A percentile compares a stretch with the other conserved stretches of the same genome.
These are phyloP conservation scores for Drosophila punjabiensis DNA, from an alignment of 1,140 invertebrate genomes.

Conservation along the genomic window DNA sequence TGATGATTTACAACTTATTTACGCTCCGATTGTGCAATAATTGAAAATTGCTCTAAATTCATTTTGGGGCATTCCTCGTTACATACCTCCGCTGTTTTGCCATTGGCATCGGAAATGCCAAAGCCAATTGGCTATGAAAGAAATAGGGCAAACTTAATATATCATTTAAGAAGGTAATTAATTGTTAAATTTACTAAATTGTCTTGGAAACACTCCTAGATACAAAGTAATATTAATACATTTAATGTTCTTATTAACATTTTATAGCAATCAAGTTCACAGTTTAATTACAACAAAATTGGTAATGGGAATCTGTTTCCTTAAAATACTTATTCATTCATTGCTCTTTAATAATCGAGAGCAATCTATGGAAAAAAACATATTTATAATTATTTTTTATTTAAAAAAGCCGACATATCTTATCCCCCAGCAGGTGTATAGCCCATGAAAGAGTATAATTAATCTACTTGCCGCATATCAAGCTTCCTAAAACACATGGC, in stretches of 20 bases:
- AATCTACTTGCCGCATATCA: constrained; percentile 64
- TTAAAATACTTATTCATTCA: too few relatives aligned
- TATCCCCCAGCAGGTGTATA: too few relatives aligned
- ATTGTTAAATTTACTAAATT: background rate
- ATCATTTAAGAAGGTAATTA: background rate
- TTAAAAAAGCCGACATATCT: background rate
- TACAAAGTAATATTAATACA: too few relatives aligned
- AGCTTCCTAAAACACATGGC: constrained; percentile 62
- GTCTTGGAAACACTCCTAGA: too few relatives aligned
- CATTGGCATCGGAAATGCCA: constrained; percentile 41
- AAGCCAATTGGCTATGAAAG: constrained; percentile 16
- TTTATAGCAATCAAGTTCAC: too few relatives aligned
- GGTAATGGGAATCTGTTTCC: too few relatives aligned
- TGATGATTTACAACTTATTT: constrained; percentile 84
- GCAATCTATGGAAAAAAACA: too few relatives aligned
- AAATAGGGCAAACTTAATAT: background rate
- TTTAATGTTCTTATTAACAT: too few relatives aligned
- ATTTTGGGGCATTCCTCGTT: constrained; percentile 70
- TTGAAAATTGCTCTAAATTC: constrained; percentile 83
- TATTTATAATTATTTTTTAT: background rate
- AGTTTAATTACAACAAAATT: too few relatives aligned
- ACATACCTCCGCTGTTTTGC: constrained; percentile 59
- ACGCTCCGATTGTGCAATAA: constrained; percentile 83
- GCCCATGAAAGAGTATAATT: constrained; percentile 41
- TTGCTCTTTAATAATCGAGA: too few relatives aligned